A percentile compares a stretch with the other conserved stretches of the same genome.
Conservation (phyloP, 2,113 vertebrate genomes). For the Motacilla alba region DNA sequence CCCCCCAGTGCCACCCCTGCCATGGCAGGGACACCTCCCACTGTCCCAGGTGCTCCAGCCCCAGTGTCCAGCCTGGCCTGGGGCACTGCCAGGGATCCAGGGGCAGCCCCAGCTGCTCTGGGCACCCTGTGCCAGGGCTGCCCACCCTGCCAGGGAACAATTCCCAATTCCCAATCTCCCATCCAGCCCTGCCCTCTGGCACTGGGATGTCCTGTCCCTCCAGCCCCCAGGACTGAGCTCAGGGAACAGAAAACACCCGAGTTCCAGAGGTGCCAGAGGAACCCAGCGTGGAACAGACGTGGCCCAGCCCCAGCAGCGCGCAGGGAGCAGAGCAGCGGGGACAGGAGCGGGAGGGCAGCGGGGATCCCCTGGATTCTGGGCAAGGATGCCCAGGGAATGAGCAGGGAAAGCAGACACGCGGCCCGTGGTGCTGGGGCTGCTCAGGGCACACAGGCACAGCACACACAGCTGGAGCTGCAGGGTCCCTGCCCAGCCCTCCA, state of each 20-base stretch:
- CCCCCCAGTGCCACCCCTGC: background rate
- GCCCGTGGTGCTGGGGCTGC: accelerated
- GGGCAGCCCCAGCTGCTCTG: background rate
- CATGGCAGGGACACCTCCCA: background rate
- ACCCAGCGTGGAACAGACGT: accelerated
- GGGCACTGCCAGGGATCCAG: background rate
- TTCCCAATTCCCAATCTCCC: background rate
- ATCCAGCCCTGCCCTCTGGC: background rate
- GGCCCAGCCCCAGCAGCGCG: accelerated
- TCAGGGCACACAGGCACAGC: background rate
- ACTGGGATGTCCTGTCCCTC: background rate
- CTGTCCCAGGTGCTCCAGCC: background rate
- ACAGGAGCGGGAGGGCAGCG: background rate
- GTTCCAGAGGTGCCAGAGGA: accelerated
- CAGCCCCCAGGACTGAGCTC: background rate
- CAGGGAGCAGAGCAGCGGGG: background rate
- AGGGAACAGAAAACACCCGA: background rate
- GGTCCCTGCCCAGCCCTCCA: background rate
- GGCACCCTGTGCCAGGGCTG: background rate
- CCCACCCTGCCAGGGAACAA: background rate
- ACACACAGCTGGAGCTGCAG: background rate
- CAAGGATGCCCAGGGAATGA: accelerated
- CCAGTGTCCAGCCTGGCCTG: background rate
- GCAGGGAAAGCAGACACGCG: background rate
- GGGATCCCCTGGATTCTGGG: accelerated